Conservation (phyloP, 1,140 invertebrate genomes). For the Arctopsyche grandis region DNA sequence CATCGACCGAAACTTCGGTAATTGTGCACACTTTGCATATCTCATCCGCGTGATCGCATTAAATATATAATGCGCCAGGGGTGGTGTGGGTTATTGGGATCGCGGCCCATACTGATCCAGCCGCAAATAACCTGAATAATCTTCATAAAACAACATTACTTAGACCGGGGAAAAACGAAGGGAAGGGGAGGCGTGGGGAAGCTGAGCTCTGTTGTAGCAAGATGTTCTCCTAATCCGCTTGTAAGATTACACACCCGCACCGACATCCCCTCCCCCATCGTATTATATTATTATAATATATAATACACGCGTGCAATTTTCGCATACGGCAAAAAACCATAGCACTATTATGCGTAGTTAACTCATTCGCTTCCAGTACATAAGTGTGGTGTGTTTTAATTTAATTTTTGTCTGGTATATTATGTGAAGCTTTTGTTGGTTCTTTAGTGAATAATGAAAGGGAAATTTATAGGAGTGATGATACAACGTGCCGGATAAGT, state of each 20-base stretch:
- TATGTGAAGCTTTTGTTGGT: too few relatives aligned
- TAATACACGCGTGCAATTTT: too few relatives aligned
- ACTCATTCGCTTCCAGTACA: too few relatives aligned
- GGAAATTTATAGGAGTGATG: too few relatives aligned
- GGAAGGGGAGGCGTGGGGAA: constrained; percentile 14
- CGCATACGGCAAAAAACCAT: too few relatives aligned
- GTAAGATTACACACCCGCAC: constrained; percentile 41
- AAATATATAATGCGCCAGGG: constrained; percentile 25
- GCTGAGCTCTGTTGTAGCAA: constrained; percentile 28
- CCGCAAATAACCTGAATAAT: constrained; percentile 49
- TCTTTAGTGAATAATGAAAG: neutral
- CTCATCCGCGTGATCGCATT: constrained; percentile 6
- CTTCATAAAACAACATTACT: constrained; percentile 49
- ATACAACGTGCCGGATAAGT: neutral
- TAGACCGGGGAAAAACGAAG: constrained; percentile 13
- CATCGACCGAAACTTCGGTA: too few relatives aligned
- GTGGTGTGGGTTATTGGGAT: constrained; percentile 11
- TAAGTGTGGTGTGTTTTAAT: too few relatives aligned
- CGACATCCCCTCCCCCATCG: too few relatives aligned
- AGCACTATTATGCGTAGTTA: too few relatives aligned
- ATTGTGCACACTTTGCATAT: neutral
- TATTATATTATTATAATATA: too few relatives aligned
- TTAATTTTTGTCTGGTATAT: too few relatives aligned
- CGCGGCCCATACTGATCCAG: constrained; percentile 24
- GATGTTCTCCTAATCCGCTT: constrained; percentile 42